Evolutionary conservation across 2,888 invertebrate genomes (phyloP).

Genomic region (Ochropleura leucogaster): DNA sequence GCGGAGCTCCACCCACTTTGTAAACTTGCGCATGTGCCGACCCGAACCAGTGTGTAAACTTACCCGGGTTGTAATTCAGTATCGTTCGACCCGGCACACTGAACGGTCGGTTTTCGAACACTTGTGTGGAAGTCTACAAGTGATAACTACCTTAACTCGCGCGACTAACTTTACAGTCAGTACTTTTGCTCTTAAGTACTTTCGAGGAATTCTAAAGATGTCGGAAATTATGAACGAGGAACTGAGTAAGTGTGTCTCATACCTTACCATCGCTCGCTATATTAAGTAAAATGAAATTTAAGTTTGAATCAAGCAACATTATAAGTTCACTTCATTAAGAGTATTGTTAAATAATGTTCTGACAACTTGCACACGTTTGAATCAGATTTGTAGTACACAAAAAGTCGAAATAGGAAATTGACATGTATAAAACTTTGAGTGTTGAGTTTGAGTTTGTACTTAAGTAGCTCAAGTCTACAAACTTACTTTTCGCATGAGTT

Average conservation of each 20-base stretch:
- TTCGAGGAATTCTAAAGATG: not conserved
- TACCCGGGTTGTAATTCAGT: not conserved
- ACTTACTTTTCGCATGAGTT: not conserved
- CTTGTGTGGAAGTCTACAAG: not conserved
- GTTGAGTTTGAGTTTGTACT: too few species aligned
- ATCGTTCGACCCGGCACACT: not conserved
- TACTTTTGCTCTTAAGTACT: not conserved
- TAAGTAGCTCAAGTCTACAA: not conserved
- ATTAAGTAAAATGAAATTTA: not conserved
- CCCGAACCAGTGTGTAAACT: too few species aligned
- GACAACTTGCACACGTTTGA: not conserved
- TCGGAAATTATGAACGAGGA: not conserved
- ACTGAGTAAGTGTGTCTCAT: conserved; percentile 4
- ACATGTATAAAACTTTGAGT: not conserved
- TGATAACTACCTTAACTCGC: not conserved
- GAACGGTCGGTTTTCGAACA: conserved; percentile 1
- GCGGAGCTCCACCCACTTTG: not conserved
- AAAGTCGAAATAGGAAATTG: not conserved
- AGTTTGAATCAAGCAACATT: conserved; percentile 17
- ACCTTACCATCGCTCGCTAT: not conserved
- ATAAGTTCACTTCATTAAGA: not conserved
- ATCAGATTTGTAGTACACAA: not conserved
- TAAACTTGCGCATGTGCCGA: conserved; percentile 18
- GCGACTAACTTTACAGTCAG: not conserved
- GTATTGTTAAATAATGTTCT: not conserved